Conservation (phyloP, 2,888 invertebrate genomes). For the Taphrorychus bicolor region DNA sequence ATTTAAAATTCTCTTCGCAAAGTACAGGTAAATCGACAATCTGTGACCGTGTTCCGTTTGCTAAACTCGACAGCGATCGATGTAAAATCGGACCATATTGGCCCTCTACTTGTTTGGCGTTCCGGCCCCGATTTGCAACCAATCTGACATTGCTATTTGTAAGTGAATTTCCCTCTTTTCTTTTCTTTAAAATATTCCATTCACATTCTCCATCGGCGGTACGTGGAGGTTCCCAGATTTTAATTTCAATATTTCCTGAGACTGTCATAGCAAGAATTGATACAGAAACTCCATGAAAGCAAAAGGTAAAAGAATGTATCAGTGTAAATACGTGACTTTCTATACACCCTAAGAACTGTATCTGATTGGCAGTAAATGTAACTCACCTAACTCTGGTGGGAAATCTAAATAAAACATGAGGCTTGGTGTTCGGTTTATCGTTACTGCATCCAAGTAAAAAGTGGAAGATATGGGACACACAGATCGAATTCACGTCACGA, state of each 20-base stretch:
- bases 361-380: neutral
- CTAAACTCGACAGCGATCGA: conserved; percentile 3
- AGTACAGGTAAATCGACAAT: conserved; percentile 9
- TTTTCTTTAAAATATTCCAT: too few relatives aligned
- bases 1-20: conserved; percentile 10
- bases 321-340: neutral
- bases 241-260: too few relatives aligned
- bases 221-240: too few relatives aligned
- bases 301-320: too few relatives aligned
- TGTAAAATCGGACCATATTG: conserved; percentile 16
- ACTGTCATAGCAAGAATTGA: too few relatives aligned
- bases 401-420: conserved; percentile 18
- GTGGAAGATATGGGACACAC: conserved; percentile 20
- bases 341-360: neutral
- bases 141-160: neutral
- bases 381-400: conserved; percentile 1
- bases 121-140: neutral
- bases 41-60: conserved; percentile 10
- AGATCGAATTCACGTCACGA: conserved; percentile 49
- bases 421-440: conserved; percentile 8
- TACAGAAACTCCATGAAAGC: too few relatives aligned
- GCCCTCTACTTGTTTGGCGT: neutral
- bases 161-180: neutral
- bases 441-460: conserved; percentile 19
- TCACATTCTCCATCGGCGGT: too few relatives aligned